phyloP scores from a whole-genome alignment of 2,113 vertebrate species.

The Pachyramphus minor region DNA sequence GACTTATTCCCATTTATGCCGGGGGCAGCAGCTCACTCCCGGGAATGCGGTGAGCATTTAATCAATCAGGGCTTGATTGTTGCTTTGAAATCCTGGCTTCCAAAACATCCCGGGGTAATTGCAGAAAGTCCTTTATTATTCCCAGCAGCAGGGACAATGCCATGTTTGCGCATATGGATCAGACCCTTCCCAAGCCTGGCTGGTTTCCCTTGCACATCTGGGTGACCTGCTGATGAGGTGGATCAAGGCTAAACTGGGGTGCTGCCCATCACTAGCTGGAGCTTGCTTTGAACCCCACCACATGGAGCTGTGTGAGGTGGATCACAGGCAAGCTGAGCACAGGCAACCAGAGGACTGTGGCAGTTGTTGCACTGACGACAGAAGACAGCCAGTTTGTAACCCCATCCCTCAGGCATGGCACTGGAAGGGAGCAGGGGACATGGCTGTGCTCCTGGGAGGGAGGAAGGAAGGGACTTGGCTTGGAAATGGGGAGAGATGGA shows the following conservation, averaged over 20 bases:
- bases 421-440: not conserved
- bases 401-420: not conserved
- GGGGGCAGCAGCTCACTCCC: not conserved
- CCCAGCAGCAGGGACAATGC: not conserved
- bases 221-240: not conserved
- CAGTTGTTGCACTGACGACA: not conserved
- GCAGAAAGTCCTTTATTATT: not conserved
- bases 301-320: not conserved
- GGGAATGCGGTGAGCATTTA: not conserved
- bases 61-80: slow-evolving; percentile 5
- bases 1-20: not conserved
- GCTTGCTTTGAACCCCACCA: not conserved
- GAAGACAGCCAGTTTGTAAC: not conserved
- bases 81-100: slow-evolving; percentile 22
- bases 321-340: not conserved
- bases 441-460: not conserved
- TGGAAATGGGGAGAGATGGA: not conserved
- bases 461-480: not conserved
- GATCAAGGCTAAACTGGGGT: not conserved
- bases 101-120: not conserved
- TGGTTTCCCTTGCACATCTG: not conserved
- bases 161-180: rapidly evolving
- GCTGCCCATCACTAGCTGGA: not conserved
- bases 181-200: not conserved
- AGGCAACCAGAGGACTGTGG: not conserved